phyloP scores from a whole-genome alignment of 2,113 vertebrate genomes.

The Acinonyx jubatus region DNA sequence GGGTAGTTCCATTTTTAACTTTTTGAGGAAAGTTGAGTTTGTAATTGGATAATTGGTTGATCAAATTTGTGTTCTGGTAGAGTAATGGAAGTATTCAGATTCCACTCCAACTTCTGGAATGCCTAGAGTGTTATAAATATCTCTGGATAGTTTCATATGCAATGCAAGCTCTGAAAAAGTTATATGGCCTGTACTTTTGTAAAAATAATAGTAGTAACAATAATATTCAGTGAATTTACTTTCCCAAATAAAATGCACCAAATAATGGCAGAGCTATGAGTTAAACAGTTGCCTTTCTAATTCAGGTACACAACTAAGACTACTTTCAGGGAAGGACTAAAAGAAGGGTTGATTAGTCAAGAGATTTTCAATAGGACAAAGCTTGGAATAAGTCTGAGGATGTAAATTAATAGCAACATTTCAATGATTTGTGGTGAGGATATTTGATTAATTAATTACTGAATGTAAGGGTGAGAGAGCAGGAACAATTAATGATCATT shows the following conservation, averaged over 20 bases:
- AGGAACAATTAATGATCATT: background rate
- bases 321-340: background rate
- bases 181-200: background rate
- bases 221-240: background rate
- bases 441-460: background rate
- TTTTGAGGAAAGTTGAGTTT: background rate
- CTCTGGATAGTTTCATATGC: background rate
- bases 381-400: background rate
- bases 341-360: background rate
- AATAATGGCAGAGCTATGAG: background rate
- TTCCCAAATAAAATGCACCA: background rate
- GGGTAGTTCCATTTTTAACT: no score
- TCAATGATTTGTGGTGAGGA: background rate
- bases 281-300: background rate
- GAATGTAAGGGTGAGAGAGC: background rate
- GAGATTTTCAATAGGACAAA: background rate
- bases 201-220: background rate
- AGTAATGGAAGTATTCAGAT: background rate
- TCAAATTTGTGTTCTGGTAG: background rate
- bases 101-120: background rate
- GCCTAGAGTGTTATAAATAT: background rate
- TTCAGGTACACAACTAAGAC: background rate
- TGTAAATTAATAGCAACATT: background rate
- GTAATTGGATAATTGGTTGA: background rate
- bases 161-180: background rate